These are phyloP conservation scores for Limnothrissa miodon DNA, from an alignment of 2,113 vertebrate species.

Conservation along the genomic window DNA sequence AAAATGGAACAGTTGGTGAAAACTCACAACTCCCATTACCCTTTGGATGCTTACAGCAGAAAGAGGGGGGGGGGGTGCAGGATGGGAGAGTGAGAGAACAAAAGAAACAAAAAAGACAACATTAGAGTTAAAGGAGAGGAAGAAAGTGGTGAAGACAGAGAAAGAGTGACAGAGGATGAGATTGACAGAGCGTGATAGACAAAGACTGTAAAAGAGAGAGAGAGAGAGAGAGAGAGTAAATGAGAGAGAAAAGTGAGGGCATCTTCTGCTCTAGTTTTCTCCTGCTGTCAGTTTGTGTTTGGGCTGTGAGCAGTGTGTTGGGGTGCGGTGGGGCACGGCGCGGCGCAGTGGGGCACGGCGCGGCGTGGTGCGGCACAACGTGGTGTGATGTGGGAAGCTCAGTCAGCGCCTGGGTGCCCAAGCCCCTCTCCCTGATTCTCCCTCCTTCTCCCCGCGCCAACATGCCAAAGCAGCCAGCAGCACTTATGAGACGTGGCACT, in stretches of 20 bases:
- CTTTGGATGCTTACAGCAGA: not conserved
- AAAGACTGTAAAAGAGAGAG: not conserved
- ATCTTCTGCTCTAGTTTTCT: not conserved
- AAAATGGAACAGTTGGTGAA: not conserved
- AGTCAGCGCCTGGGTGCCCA: not conserved
- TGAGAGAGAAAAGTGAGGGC: conserved; percentile 2
- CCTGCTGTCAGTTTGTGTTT: conserved; percentile 8
- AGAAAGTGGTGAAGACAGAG: not conserved
- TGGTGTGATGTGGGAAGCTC: not conserved
- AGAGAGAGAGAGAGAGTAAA: not conserved
- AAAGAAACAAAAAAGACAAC: not conserved
- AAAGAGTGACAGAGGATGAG: not conserved
- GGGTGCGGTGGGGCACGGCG: not conserved
- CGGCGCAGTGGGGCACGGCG: not conserved
- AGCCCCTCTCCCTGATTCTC: not conserved
- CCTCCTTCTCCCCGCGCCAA: not conserved
- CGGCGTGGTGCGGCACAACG: not conserved
- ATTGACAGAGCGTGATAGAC: not conserved
- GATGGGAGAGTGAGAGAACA: not conserved
- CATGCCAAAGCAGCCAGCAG: conserved; percentile 7
- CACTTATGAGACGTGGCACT: conserved; percentile 14
- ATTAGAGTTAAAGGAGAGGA: not conserved
- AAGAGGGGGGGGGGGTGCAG: not conserved
- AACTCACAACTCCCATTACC: not conserved
- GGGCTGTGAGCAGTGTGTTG: not conserved